phyloP scores from a whole-genome alignment of 2,113 vertebrate genomes.

The Pseudopipra pipra region DNA sequence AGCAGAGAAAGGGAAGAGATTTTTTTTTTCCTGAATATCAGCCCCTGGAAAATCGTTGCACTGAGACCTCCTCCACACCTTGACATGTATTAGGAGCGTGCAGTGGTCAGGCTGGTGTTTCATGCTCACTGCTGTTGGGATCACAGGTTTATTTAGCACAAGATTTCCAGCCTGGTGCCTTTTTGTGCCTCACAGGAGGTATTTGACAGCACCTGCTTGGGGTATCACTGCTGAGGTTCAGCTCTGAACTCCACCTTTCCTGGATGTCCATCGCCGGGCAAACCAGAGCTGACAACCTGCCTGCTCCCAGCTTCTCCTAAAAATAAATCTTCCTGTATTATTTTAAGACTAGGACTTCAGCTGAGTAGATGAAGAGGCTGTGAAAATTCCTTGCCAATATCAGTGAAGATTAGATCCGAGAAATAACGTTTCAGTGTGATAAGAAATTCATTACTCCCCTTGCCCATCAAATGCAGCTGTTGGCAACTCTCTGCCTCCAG shows the following conservation, averaged over 20 bases:
- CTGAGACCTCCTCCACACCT: background rate
- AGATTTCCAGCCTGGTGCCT: background rate
- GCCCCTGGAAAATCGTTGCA: background rate
- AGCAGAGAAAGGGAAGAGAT: background rate
- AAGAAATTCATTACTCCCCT: slow-evolving; percentile 31
- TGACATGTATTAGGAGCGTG: background rate
- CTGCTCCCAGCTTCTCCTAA: background rate
- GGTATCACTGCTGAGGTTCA: background rate
- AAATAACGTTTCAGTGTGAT: background rate
- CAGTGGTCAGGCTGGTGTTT: background rate
- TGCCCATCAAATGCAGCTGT: background rate
- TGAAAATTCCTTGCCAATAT: slow-evolving; percentile 6
- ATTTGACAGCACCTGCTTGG: background rate
- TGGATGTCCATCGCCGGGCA: background rate
- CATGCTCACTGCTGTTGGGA: background rate
- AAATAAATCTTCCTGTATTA: background rate
- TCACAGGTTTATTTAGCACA: background rate
- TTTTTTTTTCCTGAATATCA: background rate
- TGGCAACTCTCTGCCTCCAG: background rate
- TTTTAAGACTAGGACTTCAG: background rate
- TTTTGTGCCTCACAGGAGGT: background rate
- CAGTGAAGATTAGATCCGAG: background rate
- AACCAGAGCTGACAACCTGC: background rate
- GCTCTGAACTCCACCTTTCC: background rate
- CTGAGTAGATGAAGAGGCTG: slow-evolving; percentile 1